Evolutionary conservation across 2,113 vertebrate genomes (phyloP), one percentile per base, ranked within the genome.

Genomic region (Trogon surrucura): DNA sequence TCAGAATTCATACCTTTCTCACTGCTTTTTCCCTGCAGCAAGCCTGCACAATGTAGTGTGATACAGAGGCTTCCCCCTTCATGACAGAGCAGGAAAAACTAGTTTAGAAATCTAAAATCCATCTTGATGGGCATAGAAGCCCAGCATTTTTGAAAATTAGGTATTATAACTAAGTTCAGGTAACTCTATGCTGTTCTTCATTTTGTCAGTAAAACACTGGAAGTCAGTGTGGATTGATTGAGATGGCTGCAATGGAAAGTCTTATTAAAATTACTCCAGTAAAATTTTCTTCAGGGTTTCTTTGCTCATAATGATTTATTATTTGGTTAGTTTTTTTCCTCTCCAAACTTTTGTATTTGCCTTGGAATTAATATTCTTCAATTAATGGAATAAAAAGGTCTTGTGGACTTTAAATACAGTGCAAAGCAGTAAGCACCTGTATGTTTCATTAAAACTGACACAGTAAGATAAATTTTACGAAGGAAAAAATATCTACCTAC

Each of bases 61-160:
- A 67, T 69, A 30, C 67, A 93, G n/a, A 50, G 50, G 20, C 29
- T 80, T 83, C 2, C 7, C 6, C 2, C 9, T 70, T 70, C 27
- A 29, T 0, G 0, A 26, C 8, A 77, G 34, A 5, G 2, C n/a
- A 62, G 27, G 25, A 57, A 58, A 66, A 81, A 85, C 41, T 2
- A 27, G 11, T 5, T 45, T 91, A 65, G 38, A 74, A 62, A 78
- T 70, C 22, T 58, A 30, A 73, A 85, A 67, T 57, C 50, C n/a
- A 9, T 57, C 45, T 48, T 57, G 30, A 34, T 38, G 84, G 44
- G 54, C 19, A 48, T 2, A 64, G 44, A 73, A 78, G 9, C 4
- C 36, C 5, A 75, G 12, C 12, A n/a, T 4, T 66, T 84, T 14
- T 44, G 12, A 67, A 89, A 64, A 88, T 29, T 32, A 85, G 8